A percentile compares a stretch with the other conserved stretches of the same genome.
These are phyloP conservation scores for Delphinapterus leucas DNA, from an alignment of 2,113 vertebrate species.

Conservation along the genomic window DNA sequence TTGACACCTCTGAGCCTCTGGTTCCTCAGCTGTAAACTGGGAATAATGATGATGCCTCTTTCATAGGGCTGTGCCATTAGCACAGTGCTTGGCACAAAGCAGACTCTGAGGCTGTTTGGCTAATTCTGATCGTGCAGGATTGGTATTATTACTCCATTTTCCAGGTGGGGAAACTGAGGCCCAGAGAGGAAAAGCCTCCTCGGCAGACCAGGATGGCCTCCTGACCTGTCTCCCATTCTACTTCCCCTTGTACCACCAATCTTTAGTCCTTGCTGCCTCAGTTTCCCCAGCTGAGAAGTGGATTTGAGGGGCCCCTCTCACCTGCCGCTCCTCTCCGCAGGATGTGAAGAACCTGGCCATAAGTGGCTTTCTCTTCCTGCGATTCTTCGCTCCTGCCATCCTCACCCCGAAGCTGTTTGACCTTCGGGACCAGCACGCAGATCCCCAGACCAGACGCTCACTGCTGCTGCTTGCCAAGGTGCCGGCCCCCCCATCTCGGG, in stretches of 20 bases:
- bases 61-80: not conserved
- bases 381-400: constrained; percentile 91
- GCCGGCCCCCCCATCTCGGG: accelerated
- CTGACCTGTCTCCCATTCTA: not conserved
- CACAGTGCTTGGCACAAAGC: not conserved
- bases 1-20: not conserved
- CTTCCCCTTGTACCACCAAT: not conserved
- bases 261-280: not conserved
- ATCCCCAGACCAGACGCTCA: constrained; percentile 89
- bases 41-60: not conserved
- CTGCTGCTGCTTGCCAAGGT: constrained; percentile 94
- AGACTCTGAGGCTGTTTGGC: not conserved
- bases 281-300: not conserved
- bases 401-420: constrained; percentile 93
- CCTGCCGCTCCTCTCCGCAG: constrained; percentile 68
- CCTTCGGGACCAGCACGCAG: constrained; percentile 90
- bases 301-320: not conserved
- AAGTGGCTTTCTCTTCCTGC: constrained; percentile 93
- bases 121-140: not conserved
- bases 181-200: not conserved
- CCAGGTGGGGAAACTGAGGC: constrained; percentile 27
- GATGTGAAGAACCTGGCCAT: constrained; percentile 91
- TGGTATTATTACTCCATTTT: not conserved
- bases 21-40: not conserved
- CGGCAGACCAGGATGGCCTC: not conserved